These are phyloP conservation scores for Turnix velox DNA, from an alignment of 2,113 vertebrate genomes.

Conservation along the genomic window DNA sequence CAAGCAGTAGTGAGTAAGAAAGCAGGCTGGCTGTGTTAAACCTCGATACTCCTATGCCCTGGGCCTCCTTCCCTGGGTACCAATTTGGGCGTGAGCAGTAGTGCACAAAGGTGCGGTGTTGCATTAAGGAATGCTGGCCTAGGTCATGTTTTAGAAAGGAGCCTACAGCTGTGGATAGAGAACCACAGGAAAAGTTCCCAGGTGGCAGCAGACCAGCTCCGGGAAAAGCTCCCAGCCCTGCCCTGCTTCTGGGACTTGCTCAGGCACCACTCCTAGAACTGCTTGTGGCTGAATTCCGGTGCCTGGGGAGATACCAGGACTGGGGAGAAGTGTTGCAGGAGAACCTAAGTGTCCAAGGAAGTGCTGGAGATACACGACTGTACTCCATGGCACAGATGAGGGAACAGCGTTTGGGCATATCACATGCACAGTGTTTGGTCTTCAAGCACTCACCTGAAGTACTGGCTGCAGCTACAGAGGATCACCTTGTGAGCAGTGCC, in stretches of 20 bases:
- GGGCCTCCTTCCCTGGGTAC: not conserved
- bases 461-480: constrained; percentile 81
- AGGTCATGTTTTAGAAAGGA: not conserved
- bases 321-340: not conserved
- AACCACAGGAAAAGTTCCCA: not conserved
- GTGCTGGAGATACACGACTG: not conserved
- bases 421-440: too few relatives aligned
- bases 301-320: not conserved
- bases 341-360: not conserved
- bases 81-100: not conserved
- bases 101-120: not conserved
- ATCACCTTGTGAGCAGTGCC: constrained; percentile 81
- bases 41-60: not conserved
- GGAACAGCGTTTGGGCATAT: not conserved
- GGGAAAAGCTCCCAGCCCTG: not conserved
- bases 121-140: not conserved
- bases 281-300: not conserved
- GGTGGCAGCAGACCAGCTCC: accelerated
- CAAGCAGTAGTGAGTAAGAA: not conserved
- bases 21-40: not conserved
- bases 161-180: not conserved
- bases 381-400: not conserved
- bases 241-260: accelerated
- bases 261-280: too few relatives aligned
- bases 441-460: constrained; percentile 74